These are phyloP conservation scores for Numenius phaeopus DNA, from an alignment of 2,797 vertebrate genomes.

Conservation along the genomic window DNA sequence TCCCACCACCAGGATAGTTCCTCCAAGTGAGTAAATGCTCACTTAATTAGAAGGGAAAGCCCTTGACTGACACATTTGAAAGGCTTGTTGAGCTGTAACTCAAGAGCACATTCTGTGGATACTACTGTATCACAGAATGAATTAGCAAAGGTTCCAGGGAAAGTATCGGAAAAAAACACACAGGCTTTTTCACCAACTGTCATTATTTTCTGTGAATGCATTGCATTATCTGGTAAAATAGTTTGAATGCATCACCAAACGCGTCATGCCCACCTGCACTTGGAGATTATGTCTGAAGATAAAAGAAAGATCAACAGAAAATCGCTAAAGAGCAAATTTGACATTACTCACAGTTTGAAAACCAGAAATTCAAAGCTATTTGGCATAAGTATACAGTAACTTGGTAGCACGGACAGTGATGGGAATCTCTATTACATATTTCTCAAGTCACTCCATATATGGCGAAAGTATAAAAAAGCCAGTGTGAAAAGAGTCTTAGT, in stretches of 20 bases:
- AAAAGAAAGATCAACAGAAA: constrained; percentile 17
- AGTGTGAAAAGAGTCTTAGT: not conserved
- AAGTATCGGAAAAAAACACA: not conserved
- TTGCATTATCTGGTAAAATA: not conserved
- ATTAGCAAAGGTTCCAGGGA: not conserved
- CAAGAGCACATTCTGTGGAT: not conserved
- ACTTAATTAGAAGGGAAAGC: not conserved
- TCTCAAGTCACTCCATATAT: not conserved
- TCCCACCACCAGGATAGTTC: not conserved
- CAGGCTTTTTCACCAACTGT: not conserved
- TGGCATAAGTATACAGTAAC: not conserved
- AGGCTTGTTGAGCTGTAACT: not conserved
- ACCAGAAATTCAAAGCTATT: constrained; percentile 11
- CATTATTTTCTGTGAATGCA: not conserved
- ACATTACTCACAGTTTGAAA: not conserved
- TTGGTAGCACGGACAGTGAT: not conserved
- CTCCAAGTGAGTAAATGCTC: not conserved
- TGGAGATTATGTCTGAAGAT: not conserved
- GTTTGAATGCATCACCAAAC: not conserved
- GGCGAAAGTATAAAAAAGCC: not conserved
- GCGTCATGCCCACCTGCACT: not conserved
- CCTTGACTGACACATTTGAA: not conserved
- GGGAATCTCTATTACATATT: not conserved
- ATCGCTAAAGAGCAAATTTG: not conserved
- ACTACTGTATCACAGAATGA: not conserved